Evolutionary conservation across 2,888 invertebrate genomes (phyloP).

Genomic region (Cheilosia scutellata): DNA sequence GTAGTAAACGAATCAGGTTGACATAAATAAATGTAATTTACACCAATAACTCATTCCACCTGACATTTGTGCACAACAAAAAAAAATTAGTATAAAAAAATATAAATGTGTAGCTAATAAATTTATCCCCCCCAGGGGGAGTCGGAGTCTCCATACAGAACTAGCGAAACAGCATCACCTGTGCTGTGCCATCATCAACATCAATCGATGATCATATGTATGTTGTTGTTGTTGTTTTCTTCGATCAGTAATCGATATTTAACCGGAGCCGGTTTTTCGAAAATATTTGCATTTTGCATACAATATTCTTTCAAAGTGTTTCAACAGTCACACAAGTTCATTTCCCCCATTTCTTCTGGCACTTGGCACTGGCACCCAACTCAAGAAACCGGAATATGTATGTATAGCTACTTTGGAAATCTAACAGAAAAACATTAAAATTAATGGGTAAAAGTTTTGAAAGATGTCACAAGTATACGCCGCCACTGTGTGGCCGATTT

Average conservation of each 20-base stretch:
- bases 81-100: not conserved
- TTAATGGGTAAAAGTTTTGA: slow-evolving; percentile 76
- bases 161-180: slow-evolving; percentile 16
- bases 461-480: slow-evolving; percentile 61
- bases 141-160: slow-evolving; percentile 16
- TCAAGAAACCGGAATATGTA: slow-evolving; percentile 50
- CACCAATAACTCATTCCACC: slow-evolving; percentile 17
- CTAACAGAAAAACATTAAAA: slow-evolving; percentile 64
- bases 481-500: slow-evolving; percentile 21
- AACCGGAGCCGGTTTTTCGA: slow-evolving; percentile 50
- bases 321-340: slow-evolving; percentile 42
- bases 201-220: not conserved
- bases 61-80: not conserved
- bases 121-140: slow-evolving; percentile 8
- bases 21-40: slow-evolving; percentile 36
- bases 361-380: no score
- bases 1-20: slow-evolving; percentile 12
- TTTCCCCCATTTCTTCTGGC: slow-evolving; percentile 51
- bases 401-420: slow-evolving; percentile 57
- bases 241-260: slow-evolving; percentile 45
- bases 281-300: slow-evolving; percentile 53
- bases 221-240: slow-evolving; percentile 10
- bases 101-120: not conserved
- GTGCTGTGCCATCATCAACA: no score
- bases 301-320: slow-evolving; percentile 21